These are phyloP conservation scores for Orestias chungarensis DNA, from an alignment of 2,797 vertebrate genomes.

Conservation along the genomic window DNA sequence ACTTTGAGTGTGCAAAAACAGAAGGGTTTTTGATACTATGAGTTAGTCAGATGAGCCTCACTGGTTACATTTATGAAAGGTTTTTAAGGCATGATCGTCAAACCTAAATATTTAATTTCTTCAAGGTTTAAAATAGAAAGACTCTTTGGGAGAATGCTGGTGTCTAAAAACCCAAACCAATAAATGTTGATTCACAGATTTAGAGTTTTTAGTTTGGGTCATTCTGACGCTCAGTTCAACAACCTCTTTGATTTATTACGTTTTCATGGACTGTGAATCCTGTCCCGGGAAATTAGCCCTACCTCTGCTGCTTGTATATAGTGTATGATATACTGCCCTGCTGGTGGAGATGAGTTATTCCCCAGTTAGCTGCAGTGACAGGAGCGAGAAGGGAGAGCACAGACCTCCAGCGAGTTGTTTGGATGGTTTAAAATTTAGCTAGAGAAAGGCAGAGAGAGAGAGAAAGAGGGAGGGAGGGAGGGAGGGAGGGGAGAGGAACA, in stretches of 20 bases:
- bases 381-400: conserved; percentile 34
- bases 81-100: not conserved
- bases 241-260: conserved; percentile 33
- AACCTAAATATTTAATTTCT: not conserved
- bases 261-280: conserved; percentile 18
- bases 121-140: not conserved
- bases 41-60: not conserved
- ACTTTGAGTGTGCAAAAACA: not conserved
- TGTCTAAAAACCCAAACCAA: not conserved
- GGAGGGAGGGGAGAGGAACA: conserved; percentile 13
- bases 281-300: conserved; percentile 34
- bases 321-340: conserved; percentile 54
- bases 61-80: not conserved
- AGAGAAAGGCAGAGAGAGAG: conserved; percentile 21
- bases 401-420: conserved; percentile 53
- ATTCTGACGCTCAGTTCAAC: conserved; percentile 8
- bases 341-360: conserved; percentile 57
- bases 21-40: not conserved
- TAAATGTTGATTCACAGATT: not conserved
- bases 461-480: conserved; percentile 20
- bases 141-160: not conserved
- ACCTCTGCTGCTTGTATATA: conserved; percentile 39
- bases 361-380: conserved; percentile 48
- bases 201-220: conserved; percentile 3
- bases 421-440: conserved; percentile 54